Percentiles rank a stretch among this genome's conserved stretches.
phyloP scores from a whole-genome alignment of 2,888 invertebrate species.

The Elegia similella region DNA sequence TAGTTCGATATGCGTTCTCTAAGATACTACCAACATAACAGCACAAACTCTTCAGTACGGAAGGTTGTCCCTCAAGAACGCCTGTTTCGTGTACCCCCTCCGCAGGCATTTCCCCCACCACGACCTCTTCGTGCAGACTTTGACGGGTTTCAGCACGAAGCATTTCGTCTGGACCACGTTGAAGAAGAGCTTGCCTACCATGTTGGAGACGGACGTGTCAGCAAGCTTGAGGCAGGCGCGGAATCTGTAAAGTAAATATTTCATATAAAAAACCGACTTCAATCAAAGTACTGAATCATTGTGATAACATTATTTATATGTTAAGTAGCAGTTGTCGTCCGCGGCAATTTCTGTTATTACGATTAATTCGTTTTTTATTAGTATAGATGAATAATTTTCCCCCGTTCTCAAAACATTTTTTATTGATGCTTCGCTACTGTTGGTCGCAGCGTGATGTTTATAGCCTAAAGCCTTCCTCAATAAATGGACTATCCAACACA shows the following conservation, averaged over 20 bases:
- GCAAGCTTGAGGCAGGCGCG: slow-evolving; percentile 95
- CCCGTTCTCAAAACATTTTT: too few species aligned
- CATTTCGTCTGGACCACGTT: slow-evolving; percentile 97
- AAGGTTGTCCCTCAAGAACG: slow-evolving; percentile 87
- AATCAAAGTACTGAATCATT: too few species aligned
- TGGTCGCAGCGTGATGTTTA: too few species aligned
- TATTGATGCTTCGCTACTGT: too few species aligned
- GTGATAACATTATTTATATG: too few species aligned
- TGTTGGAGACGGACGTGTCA: slow-evolving; percentile 91
- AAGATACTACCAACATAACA: background rate
- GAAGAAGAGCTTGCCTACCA: slow-evolving; percentile 96
- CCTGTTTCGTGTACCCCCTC: slow-evolving; percentile 85
- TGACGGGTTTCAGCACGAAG: slow-evolving; percentile 90
- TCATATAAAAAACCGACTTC: background rate
- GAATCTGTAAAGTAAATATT: slow-evolving; percentile 84
- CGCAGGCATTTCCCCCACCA: slow-evolving; percentile 92
- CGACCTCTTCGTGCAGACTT: slow-evolving; percentile 87
- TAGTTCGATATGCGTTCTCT: too few species aligned
- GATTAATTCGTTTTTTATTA: too few species aligned
- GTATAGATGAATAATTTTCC: too few species aligned
- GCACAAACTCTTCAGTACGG: slow-evolving; percentile 72
- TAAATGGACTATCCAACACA: too few species aligned
- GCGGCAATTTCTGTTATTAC: too few species aligned
- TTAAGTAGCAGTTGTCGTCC: too few species aligned
- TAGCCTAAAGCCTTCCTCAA: too few species aligned